Evolutionary conservation across 2,888 invertebrate species (phyloP), one percentile per base, ranked within the genome.

Genomic region (Lydus trimaculatus): DNA sequence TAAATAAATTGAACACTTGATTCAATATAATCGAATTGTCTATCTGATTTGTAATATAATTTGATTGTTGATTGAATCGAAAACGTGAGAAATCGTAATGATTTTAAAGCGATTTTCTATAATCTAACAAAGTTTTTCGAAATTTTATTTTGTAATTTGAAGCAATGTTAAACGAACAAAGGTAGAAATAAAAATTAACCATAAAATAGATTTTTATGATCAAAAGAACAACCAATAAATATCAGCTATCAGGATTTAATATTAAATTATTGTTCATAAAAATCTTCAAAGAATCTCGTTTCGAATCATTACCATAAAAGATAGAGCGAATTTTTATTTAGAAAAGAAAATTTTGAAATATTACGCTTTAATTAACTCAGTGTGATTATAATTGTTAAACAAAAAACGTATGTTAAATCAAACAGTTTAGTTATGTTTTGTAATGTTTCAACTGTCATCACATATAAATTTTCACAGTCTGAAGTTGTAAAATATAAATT

Each of bases 381-480:
- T 15, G 48, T n/a, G 58, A 63, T 66, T 63, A 56, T 31, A 20
- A 48, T 20, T 48, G 7, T 20, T 11, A 2, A 48, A 20, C 20
- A 48, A 20, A 48, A n/a, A 48, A 48, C 6, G 3, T 20, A 20
- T 48, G 61, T 52, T 31, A 31, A 58, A 61, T 61, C 56, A 64
- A 58, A 56, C 60, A 61, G 61, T 67, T 64, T 20, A 58, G 31
- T 59, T 61, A 58, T 64, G 68, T 68, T 63, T 33, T 15, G n/a
- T 52, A 23, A 39, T 66, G 58, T 58, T 58, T 31, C 61, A 68
- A 61, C 58, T 58, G 67, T 63, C 58, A 23, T 52, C 58, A 58
- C 61, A 68, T 68, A 61, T 62, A 62, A 68, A 68, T 68, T 68
- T 64, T 64, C 58, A 60, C 52, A 48, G 48, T 48, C 8, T 20